These are phyloP conservation scores for Halcyon smyrnensis DNA, from an alignment of 2,797 vertebrate species.

Conservation along the genomic window DNA sequence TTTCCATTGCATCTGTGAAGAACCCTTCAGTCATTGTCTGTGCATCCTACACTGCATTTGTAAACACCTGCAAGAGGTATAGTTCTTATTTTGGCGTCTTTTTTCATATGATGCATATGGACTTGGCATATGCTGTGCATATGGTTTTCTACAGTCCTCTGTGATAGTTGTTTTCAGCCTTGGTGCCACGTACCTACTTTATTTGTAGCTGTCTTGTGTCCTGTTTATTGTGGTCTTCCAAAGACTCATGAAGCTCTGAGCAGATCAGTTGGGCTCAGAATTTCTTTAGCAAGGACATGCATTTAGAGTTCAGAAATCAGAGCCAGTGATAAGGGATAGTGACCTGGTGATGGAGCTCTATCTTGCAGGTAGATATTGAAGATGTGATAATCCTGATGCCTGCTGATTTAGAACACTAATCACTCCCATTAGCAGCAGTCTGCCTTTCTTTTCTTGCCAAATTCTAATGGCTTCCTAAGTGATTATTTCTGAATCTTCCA, in stretches of 20 bases:
- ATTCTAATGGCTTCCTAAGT: slow-evolving; percentile 17
- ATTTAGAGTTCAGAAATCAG: not conserved
- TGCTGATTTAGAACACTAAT: not conserved
- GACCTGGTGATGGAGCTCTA: not conserved
- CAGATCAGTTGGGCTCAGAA: not conserved
- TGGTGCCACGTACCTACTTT: rapidly evolving
- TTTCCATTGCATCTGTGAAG: not conserved
- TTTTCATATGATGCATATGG: not conserved
- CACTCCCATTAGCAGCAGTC: not conserved
- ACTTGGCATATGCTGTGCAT: not conserved
- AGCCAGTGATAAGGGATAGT: not conserved
- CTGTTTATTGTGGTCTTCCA: not conserved
- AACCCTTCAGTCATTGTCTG: rapidly evolving
- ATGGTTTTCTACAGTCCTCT: not conserved
- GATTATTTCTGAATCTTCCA: slow-evolving; percentile 24
- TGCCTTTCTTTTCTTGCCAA: slow-evolving; percentile 32
- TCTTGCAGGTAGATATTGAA: not conserved
- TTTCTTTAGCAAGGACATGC: not conserved
- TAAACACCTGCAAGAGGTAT: not conserved
- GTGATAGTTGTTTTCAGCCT: not conserved
- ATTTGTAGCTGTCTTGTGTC: not conserved
- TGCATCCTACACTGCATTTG: not conserved
- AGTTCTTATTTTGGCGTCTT: not conserved
- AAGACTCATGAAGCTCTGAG: not conserved
- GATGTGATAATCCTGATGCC: not conserved